A percentile compares a stretch with the other conserved stretches of the same genome.
phyloP scores from a whole-genome alignment of 1,140 invertebrate species.

The Neodiprion virginianus region DNA sequence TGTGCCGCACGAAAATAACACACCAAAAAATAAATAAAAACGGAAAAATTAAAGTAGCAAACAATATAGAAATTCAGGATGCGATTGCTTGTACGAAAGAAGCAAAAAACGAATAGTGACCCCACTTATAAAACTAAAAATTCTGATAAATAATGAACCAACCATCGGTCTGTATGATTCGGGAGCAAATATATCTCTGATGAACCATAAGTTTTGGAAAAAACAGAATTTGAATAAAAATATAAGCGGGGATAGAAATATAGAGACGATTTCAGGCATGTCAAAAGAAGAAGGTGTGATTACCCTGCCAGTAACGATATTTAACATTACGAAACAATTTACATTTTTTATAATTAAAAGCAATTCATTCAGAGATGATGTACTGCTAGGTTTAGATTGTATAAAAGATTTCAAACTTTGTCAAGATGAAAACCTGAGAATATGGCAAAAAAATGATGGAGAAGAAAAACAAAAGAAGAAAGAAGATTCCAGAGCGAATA shows the following conservation, averaged over 20 bases:
- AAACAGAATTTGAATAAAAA: not conserved
- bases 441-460: slow-evolving; percentile 20
- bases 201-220: slow-evolving; percentile 8
- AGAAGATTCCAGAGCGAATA: not conserved
- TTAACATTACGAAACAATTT: slow-evolving; percentile 19
- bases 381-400: slow-evolving; percentile 29
- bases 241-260: not conserved
- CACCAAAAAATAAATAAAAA: slow-evolving; percentile 16
- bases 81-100: slow-evolving; percentile 10
- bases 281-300: slow-evolving; percentile 21
- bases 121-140: slow-evolving; percentile 32
- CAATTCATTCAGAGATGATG: slow-evolving; percentile 25
- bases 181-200: slow-evolving; percentile 29
- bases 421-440: slow-evolving; percentile 30
- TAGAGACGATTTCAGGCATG: slow-evolving; percentile 19
- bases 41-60: slow-evolving; percentile 23
- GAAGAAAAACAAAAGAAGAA: not conserved
- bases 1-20: slow-evolving; percentile 25
- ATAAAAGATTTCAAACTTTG: slow-evolving; percentile 31
- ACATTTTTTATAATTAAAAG: slow-evolving; percentile 23
- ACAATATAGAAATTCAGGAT: slow-evolving; percentile 28
- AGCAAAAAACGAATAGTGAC: slow-evolving; percentile 30
- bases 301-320: slow-evolving; percentile 22
- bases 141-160: slow-evolving; percentile 21
- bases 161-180: slow-evolving; percentile 29